Evolutionary conservation across 1,140 invertebrate species (phyloP).

Genomic region (Thalassaphorura encarpata): DNA sequence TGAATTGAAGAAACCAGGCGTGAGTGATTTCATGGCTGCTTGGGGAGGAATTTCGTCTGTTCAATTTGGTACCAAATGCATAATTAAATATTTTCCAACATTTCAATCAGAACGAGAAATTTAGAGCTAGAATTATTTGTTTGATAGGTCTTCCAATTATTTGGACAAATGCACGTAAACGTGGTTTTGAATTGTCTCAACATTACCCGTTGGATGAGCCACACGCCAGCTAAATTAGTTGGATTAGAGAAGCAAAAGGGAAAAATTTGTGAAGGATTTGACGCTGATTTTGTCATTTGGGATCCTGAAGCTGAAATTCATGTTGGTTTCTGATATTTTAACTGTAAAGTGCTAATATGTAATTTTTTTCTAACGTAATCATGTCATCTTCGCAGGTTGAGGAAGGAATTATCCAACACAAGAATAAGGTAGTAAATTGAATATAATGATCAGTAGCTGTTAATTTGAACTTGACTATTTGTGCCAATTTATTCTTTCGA

Average conservation of each 20-base stretch:
- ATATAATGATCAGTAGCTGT: not conserved
- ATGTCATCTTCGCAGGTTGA: conserved; percentile 1
- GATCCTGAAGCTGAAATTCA: conserved; percentile 39
- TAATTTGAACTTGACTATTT: not conserved
- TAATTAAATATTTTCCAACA: too few relatives aligned
- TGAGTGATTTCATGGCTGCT: conserved; percentile 53
- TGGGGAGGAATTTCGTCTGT: conserved; percentile 59
- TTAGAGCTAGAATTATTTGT: conserved; percentile 12
- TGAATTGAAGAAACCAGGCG: conserved; percentile 47
- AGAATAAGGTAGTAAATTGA: conserved; percentile 8
- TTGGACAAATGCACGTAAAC: conserved; percentile 48
- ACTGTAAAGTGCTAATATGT: too few relatives aligned
- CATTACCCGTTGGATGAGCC: conserved; percentile 49
- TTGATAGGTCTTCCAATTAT: conserved; percentile 50
- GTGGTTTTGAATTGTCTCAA: conserved; percentile 45
- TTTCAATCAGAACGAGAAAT: not conserved
- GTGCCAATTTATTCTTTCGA: too few relatives aligned
- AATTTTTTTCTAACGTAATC: not conserved
- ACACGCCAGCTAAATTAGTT: conserved; percentile 49
- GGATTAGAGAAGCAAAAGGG: conserved; percentile 51
- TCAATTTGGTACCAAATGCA: conserved; percentile 60
- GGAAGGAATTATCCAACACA: not conserved
- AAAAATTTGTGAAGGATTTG: conserved; percentile 47
- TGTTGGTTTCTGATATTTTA: not conserved
- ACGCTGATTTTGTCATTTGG: conserved; percentile 63